Percentiles rank a stretch among this genome's conserved stretches.
These are phyloP conservation scores for Pterophyllum scalare DNA, from an alignment of 2,113 vertebrate genomes.

Conservation along the genomic window DNA sequence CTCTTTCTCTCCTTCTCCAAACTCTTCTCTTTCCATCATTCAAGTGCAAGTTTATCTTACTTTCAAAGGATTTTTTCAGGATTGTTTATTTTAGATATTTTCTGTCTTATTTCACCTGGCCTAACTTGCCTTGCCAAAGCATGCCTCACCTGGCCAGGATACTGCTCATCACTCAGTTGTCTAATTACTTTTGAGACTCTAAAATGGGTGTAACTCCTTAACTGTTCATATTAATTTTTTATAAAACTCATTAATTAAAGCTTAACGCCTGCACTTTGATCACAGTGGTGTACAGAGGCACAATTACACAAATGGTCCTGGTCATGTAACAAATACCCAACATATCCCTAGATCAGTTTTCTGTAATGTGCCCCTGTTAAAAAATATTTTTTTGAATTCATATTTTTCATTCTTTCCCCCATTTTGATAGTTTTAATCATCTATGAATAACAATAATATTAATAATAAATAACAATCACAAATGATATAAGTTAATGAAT, in stretches of 20 bases:
- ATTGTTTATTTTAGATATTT: no score
- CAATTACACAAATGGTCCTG: no score
- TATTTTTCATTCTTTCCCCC: no score
- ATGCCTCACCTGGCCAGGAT: not conserved
- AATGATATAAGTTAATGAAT: not conserved
- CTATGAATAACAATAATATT: not conserved
- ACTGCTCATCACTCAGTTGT: not conserved
- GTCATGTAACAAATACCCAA: no score
- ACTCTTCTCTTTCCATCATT: not conserved
- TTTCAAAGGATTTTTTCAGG: not conserved
- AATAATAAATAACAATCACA: not conserved
- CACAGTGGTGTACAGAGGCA: not conserved
- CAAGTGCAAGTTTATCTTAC: not conserved
- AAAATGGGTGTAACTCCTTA: not conserved
- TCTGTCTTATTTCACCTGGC: fast-evolving
- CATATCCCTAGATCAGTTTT: no score
- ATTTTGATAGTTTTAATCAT: not conserved
- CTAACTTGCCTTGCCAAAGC: not conserved
- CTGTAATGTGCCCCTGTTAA: no score
- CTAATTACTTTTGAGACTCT: not conserved
- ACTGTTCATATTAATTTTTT: not conserved
- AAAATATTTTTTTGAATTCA: no score
- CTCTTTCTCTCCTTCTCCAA: not conserved
- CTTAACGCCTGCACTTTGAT: not conserved
- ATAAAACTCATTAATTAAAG: not conserved